Conservation (phyloP, 2,888 invertebrate genomes). For the Hypsopygia costalis region DNA sequence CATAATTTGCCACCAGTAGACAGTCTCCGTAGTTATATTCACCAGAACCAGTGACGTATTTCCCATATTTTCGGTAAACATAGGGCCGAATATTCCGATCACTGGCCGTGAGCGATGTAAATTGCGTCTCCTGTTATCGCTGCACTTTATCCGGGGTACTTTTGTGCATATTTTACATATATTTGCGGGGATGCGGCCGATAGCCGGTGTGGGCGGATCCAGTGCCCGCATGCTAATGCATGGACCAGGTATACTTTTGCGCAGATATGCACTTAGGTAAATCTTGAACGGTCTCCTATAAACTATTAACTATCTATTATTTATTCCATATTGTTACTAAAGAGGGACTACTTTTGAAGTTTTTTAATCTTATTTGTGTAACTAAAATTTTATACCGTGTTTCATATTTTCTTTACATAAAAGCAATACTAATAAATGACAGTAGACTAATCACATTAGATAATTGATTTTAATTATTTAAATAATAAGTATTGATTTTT, state of each 20-base stretch:
- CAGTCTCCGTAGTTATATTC: too few species aligned
- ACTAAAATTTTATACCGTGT: too few species aligned
- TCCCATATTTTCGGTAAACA: conserved; percentile 59
- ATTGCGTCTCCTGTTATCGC: conserved; percentile 72
- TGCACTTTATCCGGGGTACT: conserved; percentile 73
- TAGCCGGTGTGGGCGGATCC: conserved; percentile 63
- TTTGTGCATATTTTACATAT: conserved; percentile 76
- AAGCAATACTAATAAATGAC: too few species aligned
- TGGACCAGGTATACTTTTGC: conserved; percentile 32
- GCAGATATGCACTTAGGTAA: conserved; percentile 45
- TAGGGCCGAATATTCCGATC: conserved; percentile 52
- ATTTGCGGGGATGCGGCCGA: conserved; percentile 63
- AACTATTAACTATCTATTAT: too few species aligned
- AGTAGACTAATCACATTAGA: too few species aligned
- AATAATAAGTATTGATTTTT: too few species aligned
- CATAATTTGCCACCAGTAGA: background rate
- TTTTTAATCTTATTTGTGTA: too few species aligned
- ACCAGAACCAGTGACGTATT: conserved; percentile 30
- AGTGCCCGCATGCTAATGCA: conserved; percentile 61
- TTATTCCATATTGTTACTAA: too few species aligned
- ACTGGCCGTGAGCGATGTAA: conserved; percentile 66
- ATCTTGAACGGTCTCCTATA: conserved; percentile 17
- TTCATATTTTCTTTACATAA: too few species aligned
- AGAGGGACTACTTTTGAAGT: too few species aligned
- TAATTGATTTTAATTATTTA: too few species aligned